Evolutionary conservation across 53 echinoderm and acorn worm genomes (phyloP), one percentile per base, ranked within the genome.

Genomic region (Stichopus horrens): DNA sequence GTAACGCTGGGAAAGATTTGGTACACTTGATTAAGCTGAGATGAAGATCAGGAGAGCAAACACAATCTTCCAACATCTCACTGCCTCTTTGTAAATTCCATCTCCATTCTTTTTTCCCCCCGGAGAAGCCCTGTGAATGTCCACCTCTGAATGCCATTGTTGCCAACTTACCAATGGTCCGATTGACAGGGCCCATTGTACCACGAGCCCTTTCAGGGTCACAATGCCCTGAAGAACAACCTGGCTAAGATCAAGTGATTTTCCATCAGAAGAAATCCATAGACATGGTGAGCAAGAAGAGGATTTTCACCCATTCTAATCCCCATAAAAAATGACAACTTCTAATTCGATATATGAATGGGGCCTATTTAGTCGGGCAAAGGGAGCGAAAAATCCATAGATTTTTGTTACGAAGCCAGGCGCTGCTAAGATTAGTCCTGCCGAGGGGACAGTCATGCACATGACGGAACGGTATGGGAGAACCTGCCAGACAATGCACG

Each of bases 281-380:
- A 79, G 79, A 79, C 55, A 52, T 53, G 11, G 63, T 9, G 5
- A 37, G 79, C 55, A 16, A 52, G 55, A 79, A 79, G 79, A 79
- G 79, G 79, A 79, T 79, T 79, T 23, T 21, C 52, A 55, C 79
- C 79, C n/a, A 79, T 79, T 53, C 79, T 79, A 79, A 79, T 79
- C 79, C 79, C 53, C 55, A 52, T 5, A 13, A 53, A 79, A 79
- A 79, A 79, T 79, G 79, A 79, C 79, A 79, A 79, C 79, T 79
- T 79, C 78, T 53, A 7, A 52, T 53, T 77, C 77, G 8, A 52
- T 52, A 13, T 7, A 79, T 79, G 79, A 79, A 79, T 18, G 16
- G 63, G 63, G 16, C 10, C 63, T 13, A 10, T 63, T 9, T 63
- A 13, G 10, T 63, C 63, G 63, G 63, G 10, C 16, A 13, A 63